These are phyloP conservation scores for Trichechus manatus DNA, from an alignment of 2,113 vertebrate genomes.

Conservation along the genomic window DNA sequence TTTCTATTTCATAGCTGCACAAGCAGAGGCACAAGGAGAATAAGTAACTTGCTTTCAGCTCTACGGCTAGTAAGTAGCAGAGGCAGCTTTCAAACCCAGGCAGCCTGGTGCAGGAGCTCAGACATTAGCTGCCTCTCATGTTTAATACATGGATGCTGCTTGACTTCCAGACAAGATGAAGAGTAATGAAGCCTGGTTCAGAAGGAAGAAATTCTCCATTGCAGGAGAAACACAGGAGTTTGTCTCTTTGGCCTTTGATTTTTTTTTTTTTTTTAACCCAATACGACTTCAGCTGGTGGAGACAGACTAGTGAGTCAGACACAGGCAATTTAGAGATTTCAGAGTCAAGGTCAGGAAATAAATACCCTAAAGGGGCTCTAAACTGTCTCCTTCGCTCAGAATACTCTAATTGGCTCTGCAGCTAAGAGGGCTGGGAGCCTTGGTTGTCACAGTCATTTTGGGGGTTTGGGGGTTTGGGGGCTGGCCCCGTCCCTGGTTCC, in stretches of 20 bases:
- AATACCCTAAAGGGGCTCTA: neutral
- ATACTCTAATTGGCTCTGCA: neutral
- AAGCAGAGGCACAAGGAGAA: neutral
- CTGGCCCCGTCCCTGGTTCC: neutral
- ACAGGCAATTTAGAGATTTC: neutral
- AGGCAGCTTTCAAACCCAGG: neutral
- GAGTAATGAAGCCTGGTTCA: neutral
- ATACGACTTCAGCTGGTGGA: neutral
- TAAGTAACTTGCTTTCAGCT: neutral
- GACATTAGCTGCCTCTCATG: neutral
- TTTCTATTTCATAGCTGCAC: constrained; percentile 41
- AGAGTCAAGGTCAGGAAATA: neutral
- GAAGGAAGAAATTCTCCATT: neutral
- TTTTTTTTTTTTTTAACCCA: neutral
- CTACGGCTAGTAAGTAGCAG: neutral
- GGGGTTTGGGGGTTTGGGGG: neutral
- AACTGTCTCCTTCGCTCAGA: neutral
- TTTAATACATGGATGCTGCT: neutral
- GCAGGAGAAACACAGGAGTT: neutral
- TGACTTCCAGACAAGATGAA: constrained; percentile 29
- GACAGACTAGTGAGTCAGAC: neutral
- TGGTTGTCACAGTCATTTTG: accelerated
- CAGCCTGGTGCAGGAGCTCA: neutral
- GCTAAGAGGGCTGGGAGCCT: neutral
- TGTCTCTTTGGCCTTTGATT: constrained; percentile 4